These are phyloP conservation scores for Lemur catta DNA, from an alignment of 2,797 vertebrate species.

Conservation along the genomic window DNA sequence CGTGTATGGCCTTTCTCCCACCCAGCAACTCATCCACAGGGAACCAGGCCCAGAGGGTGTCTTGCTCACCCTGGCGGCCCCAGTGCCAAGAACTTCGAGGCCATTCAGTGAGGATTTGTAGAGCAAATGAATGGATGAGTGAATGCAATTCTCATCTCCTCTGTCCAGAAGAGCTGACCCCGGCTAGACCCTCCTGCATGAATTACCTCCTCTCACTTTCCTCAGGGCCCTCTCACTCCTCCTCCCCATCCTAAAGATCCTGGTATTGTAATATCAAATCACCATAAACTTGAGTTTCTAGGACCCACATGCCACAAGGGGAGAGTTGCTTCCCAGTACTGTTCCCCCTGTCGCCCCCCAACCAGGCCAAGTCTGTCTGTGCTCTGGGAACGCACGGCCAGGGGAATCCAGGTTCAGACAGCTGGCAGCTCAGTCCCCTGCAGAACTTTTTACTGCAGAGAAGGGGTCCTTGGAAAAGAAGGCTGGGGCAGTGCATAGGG, in stretches of 20 bases:
- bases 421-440: not conserved
- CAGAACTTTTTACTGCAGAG: constrained; percentile 59
- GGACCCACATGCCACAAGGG: not conserved
- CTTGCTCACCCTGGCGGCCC: not conserved
- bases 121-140: not conserved
- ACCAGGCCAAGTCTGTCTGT: not conserved
- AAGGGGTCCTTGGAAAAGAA: not conserved
- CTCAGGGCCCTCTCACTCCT: too few relatives aligned
- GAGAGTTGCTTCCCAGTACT: not conserved
- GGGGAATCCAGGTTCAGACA: not conserved
- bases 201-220: not conserved
- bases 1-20: not conserved
- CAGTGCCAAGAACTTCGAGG: not conserved
- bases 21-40: not conserved
- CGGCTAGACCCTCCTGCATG: not conserved
- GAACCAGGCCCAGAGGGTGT: not conserved
- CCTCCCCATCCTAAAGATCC: not conserved
- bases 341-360: too few relatives aligned
- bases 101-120: fast-evolving
- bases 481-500: not conserved
- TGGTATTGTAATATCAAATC: not conserved
- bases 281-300: not conserved
- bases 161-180: not conserved
- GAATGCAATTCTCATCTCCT: not conserved
- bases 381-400: not conserved